Conservation (phyloP, 2,797 vertebrate genomes). For the Microctenopoma lineatum region DNA sequence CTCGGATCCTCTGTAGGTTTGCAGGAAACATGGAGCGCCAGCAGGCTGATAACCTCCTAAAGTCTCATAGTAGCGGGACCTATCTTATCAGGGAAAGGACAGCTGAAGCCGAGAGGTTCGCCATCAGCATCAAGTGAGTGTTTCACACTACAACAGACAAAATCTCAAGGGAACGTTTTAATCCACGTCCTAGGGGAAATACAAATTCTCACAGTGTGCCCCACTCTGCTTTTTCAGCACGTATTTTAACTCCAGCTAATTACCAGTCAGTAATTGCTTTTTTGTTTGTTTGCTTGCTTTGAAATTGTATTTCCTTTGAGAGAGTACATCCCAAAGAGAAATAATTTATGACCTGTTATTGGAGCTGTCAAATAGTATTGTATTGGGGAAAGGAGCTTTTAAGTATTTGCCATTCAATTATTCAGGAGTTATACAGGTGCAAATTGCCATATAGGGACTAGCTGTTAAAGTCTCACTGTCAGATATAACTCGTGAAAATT, state of each 20-base stretch:
- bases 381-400: constrained; percentile 17
- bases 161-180: constrained; percentile 40
- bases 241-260: constrained; percentile 58
- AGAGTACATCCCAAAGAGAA: constrained; percentile 26
- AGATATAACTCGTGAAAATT: constrained; percentile 17
- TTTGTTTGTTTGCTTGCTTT: constrained; percentile 34
- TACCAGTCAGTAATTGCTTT: constrained; percentile 63
- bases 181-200: constrained; percentile 37
- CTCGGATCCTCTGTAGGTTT: constrained; percentile 85
- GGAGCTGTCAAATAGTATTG: constrained; percentile 42
- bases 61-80: constrained; percentile 92
- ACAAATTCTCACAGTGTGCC: constrained; percentile 38
- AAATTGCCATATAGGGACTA: constrained; percentile 18
- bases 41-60: constrained; percentile 96
- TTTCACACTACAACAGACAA: constrained; percentile 16
- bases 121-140: constrained; percentile 97
- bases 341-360: constrained; percentile 26
- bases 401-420: constrained; percentile 30
- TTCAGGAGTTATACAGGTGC: constrained; percentile 20
- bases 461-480: constrained; percentile 13
- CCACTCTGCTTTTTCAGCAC: constrained; percentile 37
- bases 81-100: constrained; percentile 97
- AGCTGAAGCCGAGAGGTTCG: constrained; percentile 94
- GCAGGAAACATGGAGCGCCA: constrained; percentile 97
- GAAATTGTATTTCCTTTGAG: constrained; percentile 24